Base-by-base conservation (phyloP, 2,888 invertebrate species). In the Ectemnius continuus region DNA sequence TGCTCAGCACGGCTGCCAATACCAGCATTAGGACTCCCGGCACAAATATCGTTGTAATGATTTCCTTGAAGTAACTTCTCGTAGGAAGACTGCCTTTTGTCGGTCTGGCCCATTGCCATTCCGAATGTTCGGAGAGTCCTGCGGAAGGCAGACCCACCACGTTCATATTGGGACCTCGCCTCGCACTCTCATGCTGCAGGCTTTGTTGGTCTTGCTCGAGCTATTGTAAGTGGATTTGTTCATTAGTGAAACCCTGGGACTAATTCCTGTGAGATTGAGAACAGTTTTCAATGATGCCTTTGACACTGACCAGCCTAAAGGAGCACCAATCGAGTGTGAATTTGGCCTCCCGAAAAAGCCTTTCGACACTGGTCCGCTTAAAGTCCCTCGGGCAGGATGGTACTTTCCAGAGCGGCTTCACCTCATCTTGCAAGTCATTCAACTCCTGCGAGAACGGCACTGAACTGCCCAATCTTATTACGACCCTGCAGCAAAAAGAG, bases 291-390 rank as follows among this genome's bases (percentile, higher is more conserved):
- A 23, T 2, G 36, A 11, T 36, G 8, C 0, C 8, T 52, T 1
- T 16, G 52, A 52, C 4, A 85, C 93, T 91, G 87, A 97, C 96
- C 93, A 97, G 92, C 90, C 94, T 94, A 89, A 97, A 97, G 65
- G 95, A 95, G 86, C 97, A 98, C 97, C 97, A 98, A 89, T 98
- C 97, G 16, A 97, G 91, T 46, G 94, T 93, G 85, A 97, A 94
- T 0, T 95, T 95, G 8, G 94, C 94, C 74, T 95, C 94, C 77
- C 97, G 93, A 89, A 98, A 97, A 72, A 95, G 92, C 82, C 95
- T 93, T 88, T 98, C 97, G 0, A 96, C 96, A 0, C 96, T 95
- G 0, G 97, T 97, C 72, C 96, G 92, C 89, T 97, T 97, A 88
- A 95, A 97, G 84, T 95, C 94, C 26, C 95, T 90, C 0, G 97